Evolutionary conservation across 2,888 invertebrate genomes (phyloP).

Genomic region (Hydroisotoma schaefferi): DNA sequence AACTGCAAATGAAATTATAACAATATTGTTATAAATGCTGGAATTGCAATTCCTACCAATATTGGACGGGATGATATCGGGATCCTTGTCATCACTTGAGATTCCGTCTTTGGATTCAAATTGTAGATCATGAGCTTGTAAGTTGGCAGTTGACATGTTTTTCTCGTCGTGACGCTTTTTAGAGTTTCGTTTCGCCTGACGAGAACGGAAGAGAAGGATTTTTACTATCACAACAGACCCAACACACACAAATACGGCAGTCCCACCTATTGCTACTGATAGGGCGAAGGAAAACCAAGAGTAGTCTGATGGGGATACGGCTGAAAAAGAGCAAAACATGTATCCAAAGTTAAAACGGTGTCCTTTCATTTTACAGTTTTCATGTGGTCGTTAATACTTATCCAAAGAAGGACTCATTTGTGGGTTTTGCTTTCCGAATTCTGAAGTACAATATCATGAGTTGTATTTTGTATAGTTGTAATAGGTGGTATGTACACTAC

Average conservation of each 20-base stretch:
- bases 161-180: slow-evolving; percentile 41
- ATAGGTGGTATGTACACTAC: too few relatives aligned
- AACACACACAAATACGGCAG: slow-evolving; percentile 46
- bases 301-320: slow-evolving; percentile 45
- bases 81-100: slow-evolving; percentile 61
- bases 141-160: slow-evolving; percentile 28
- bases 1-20: too few relatives aligned
- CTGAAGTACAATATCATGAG: too few relatives aligned
- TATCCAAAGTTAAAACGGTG: too few relatives aligned
- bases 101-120: slow-evolving; percentile 46
- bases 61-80: slow-evolving; percentile 72
- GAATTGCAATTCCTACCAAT: too few relatives aligned
- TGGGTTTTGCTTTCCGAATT: too few relatives aligned
- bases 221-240: slow-evolving; percentile 45
- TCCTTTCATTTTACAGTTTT: too few relatives aligned
- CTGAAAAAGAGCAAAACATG: slow-evolving; percentile 20
- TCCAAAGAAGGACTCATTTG: too few relatives aligned
- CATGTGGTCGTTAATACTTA: too few relatives aligned
- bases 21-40: too few relatives aligned
- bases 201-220: slow-evolving; percentile 42
- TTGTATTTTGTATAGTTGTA: too few relatives aligned
- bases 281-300: slow-evolving; percentile 47
- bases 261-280: slow-evolving; percentile 47
- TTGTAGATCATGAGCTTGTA: slow-evolving; percentile 38
- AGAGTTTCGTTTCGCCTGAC: slow-evolving; percentile 40